phyloP scores from a whole-genome alignment of 2,888 invertebrate species.

The Prostheceraeus crozeri region DNA sequence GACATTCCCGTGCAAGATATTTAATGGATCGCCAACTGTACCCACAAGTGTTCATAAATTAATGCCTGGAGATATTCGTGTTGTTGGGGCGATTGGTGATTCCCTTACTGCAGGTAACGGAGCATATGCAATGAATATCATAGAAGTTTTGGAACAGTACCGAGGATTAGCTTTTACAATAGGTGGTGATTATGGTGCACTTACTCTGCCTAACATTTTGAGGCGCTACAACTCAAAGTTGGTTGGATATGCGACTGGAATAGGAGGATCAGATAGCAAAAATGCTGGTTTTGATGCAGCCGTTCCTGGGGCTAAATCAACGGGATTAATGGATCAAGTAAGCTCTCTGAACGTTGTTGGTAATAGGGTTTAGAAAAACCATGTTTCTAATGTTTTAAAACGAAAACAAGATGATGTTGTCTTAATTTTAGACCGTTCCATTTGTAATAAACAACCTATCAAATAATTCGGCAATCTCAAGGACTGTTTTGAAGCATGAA shows the following conservation, averaged over 20 bases:
- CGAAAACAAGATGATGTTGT: no score
- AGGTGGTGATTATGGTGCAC: conserved; percentile 23
- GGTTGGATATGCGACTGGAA: conserved; percentile 46
- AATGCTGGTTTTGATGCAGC: conserved; percentile 47
- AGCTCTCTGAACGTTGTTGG: not conserved
- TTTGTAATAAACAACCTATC: no score
- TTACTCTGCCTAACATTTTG: conserved; percentile 44
- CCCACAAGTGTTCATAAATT: conserved; percentile 10
- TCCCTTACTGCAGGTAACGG: conserved; percentile 43
- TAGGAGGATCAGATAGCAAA: conserved; percentile 40
- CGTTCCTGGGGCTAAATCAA: conserved; percentile 44
- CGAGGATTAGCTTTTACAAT: conserved; percentile 37
- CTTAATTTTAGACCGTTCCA: no score
- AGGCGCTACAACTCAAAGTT: conserved; percentile 48
- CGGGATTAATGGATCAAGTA: conserved; percentile 28
- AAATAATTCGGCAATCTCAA: not conserved
- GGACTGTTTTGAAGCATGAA: not conserved
- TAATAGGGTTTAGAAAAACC: no score
- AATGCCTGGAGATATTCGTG: conserved; percentile 19
- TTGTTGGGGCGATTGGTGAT: conserved; percentile 37
- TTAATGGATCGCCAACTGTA: no score
- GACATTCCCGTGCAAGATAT: no score
- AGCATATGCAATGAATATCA: conserved; percentile 38
- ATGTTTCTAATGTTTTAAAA: no score
- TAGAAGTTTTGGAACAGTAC: conserved; percentile 41